Base-by-base conservation (phyloP, 2,797 vertebrate genomes). In the Clarias pachynema region DNA sequence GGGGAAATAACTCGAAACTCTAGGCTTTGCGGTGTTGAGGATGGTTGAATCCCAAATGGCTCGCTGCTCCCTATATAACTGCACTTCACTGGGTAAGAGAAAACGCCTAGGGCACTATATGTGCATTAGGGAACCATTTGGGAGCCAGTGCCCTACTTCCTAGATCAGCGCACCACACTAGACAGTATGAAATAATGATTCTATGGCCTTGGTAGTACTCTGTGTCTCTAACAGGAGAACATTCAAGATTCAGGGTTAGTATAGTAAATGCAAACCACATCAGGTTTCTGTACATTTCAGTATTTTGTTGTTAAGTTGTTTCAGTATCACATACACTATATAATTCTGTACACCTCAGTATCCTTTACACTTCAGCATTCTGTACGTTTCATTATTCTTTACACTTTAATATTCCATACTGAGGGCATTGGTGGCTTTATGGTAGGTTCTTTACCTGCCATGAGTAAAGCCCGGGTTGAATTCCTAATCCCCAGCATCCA, bases 71-170 rank as follows among this genome's bases (percentile, higher is more conserved):
- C 78, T 79, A 60, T 79, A 79, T 79, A 79, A 79, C 78, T 79
- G 78, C 78, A 79, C 78, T 79, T 79, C 78, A 65, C 60, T 79
- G 60, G 24, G 15, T 79, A 79, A 65, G 24, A 79, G 31, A 62
- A 79, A 79, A 79, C 20, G 78, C 78, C 78, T 63, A 65, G 37
- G 78, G 78, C 66, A 82, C 31, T 73, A 72, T 72, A 70, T 72
- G 68, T 60, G 68, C 81, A 82, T 82, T 82, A 82, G 53, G 34
- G 56, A 69, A 72, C 66, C 81, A 82, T 82, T 82, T 73, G 81
- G 81, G 81, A 72, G 31, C 31, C 78, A 79, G 78, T 79, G 78
- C 37, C 78, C 78, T 65, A 79, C 78, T 79, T 79, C 78, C 78
- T 24, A 82, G 65, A 59, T 82, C 65, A 70, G 49, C 70, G 66